A percentile compares a stretch with the other conserved stretches of the same genome.
phyloP scores from a whole-genome alignment of 1,140 invertebrate species.

The Leptopilina boulardi region DNA sequence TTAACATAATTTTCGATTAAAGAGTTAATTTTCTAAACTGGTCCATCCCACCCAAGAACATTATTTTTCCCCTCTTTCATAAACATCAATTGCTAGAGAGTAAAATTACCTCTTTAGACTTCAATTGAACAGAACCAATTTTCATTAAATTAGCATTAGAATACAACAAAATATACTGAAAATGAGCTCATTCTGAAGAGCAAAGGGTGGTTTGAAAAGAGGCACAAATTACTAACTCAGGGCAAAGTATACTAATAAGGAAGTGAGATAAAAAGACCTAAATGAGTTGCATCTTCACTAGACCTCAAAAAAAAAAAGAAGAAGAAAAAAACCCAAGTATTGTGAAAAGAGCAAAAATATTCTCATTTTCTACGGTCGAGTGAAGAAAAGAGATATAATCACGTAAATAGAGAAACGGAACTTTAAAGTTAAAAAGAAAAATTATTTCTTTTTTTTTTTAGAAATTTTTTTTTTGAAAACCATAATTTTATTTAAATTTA shows the following conservation, averaged over 20 bases:
- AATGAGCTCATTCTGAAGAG: constrained; percentile 1
- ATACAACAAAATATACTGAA: not conserved
- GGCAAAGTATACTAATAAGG: not conserved
- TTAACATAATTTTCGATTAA: not conserved
- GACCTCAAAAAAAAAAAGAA: constrained; percentile 35
- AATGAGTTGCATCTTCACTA: constrained; percentile 35
- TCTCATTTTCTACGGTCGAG: constrained; percentile 67
- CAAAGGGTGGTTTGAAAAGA: not conserved
- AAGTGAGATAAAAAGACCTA: not conserved
- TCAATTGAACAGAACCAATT: not conserved
- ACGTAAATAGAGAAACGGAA: constrained; percentile 52
- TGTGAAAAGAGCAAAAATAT: constrained; percentile 38
- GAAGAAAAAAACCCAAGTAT: not conserved
- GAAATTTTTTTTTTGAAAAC: too few relatives aligned
- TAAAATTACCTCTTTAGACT: constrained; percentile 8
- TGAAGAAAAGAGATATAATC: constrained; percentile 48
- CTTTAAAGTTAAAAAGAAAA: constrained; percentile 37
- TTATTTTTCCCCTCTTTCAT: not conserved
- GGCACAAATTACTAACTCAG: constrained; percentile 7
- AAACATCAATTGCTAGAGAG: not conserved
- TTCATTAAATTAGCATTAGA: constrained; percentile 16
- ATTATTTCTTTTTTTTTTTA: too few relatives aligned
- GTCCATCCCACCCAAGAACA: not conserved
- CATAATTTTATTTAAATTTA: too few relatives aligned
- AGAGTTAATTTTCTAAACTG: not conserved